Evolutionary conservation across 2,113 vertebrate genomes (phyloP), one percentile per base, ranked within the genome.

Genomic region (Plestiodon gilberti): DNA sequence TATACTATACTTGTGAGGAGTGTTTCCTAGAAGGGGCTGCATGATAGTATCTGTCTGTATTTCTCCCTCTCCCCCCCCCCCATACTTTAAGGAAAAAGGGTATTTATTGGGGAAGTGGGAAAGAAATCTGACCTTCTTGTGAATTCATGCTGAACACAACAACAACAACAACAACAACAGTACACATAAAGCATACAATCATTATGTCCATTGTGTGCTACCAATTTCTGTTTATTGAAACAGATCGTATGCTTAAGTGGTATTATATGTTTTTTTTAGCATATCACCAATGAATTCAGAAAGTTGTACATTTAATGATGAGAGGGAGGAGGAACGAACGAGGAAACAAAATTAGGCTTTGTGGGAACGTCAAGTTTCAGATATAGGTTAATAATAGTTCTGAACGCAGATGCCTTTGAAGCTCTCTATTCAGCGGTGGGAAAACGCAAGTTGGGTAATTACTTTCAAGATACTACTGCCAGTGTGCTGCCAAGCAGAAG

Each of bases 401-500:
- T 97, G 97, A 97, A 97, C 97, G 96, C 95, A 96, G 95, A 96
- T 96, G 95, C 94, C 97, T 97, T 98, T 98, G 97, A 98, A 98
- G 97, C 94, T 96, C 96, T 95, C 90, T 92, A 88, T 93, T 95
- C 75, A 95, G 94, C 96, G 97, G 97, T 98, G 97, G 97, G 97
- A 98, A 98, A 98, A 96, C 95, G 95, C 95, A 96, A 97, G 96
- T 95, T 95, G 94, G 95, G 96, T 96, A 97, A 98, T 97, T 96
- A 96, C 94, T 96, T 93, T 96, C 94, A 92, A 97, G 97, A 98
- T 95, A 96, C 93, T 95, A 96, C 93, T 90, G 96, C 96, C 96
- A 96, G 95, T 96, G 96, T 96, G 95, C 98, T 97, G 96, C 97
- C 97, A 97, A 96, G 97, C 97, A 97, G 96, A 97, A 98, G 97